These are phyloP conservation scores for Cephus cinctus DNA, from an alignment of 1,140 invertebrate species.

Conservation along the genomic window DNA sequence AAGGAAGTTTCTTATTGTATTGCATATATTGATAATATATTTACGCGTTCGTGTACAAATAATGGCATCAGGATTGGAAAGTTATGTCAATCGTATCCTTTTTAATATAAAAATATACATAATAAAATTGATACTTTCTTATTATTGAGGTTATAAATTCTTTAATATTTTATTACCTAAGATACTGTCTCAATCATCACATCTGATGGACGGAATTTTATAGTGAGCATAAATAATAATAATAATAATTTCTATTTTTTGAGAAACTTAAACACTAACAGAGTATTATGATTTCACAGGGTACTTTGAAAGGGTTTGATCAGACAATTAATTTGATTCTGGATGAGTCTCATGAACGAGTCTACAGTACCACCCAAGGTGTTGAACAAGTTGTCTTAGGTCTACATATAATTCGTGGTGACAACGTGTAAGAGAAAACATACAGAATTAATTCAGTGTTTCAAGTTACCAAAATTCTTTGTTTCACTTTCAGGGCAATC, in stretches of 20 bases:
- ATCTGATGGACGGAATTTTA: constrained; percentile 92
- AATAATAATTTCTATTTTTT: constrained; percentile 5
- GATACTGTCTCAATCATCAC: constrained; percentile 93
- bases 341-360: constrained; percentile 96
- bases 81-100: constrained; percentile 84
- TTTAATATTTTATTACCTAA: constrained; percentile 53
- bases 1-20: too few species aligned
- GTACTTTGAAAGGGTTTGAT: constrained; percentile 89
- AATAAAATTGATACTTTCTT: constrained; percentile 12
- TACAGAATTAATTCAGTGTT: constrained; percentile 24
- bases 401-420: constrained; percentile 94
- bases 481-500: constrained; percentile 68
- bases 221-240: constrained; percentile 66
- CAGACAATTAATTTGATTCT: constrained; percentile 98
- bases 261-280: constrained; percentile 8
- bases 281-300: constrained; percentile 54
- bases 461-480: constrained; percentile 8
- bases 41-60: too few species aligned
- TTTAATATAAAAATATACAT: constrained; percentile 25
- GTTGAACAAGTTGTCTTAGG: constrained; percentile 96
- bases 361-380: constrained; percentile 88
- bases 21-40: too few species aligned
- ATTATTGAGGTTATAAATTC: constrained; percentile 21
- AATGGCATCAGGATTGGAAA: constrained; percentile 82
- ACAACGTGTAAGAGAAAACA: constrained; percentile 81